These are phyloP conservation scores for Scaeva pyrastri DNA, from an alignment of 2,888 invertebrate species.

Conservation along the genomic window DNA sequence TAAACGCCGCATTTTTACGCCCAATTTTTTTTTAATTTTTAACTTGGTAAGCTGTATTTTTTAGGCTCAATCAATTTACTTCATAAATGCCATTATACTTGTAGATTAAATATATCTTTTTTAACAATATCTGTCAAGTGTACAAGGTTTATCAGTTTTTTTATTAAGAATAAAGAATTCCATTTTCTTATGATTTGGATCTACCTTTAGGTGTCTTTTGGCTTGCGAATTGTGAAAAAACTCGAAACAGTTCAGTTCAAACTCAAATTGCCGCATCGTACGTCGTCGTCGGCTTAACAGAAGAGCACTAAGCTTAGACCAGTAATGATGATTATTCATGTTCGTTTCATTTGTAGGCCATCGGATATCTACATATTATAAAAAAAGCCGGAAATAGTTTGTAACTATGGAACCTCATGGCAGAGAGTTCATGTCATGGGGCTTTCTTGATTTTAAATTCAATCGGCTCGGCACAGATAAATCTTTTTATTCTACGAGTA, in stretches of 20 bases:
- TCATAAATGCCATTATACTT: too few species aligned
- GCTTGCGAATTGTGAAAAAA: slow-evolving; percentile 13
- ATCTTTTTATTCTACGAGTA: slow-evolving; percentile 20
- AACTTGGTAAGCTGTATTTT: too few species aligned
- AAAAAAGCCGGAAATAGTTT: slow-evolving; percentile 35
- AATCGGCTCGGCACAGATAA: slow-evolving; percentile 35
- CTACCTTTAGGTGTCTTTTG: too few species aligned
- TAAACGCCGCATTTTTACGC: too few species aligned
- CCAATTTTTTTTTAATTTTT: too few species aligned
- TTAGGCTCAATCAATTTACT: too few species aligned
- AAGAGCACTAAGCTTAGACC: slow-evolving; percentile 14
- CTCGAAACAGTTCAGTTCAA: slow-evolving; percentile 6
- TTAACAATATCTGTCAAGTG: too few species aligned
- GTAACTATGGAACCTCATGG: slow-evolving; percentile 17
- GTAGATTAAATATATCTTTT: too few species aligned
- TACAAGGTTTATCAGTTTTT: too few species aligned
- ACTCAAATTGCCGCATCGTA: neutral
- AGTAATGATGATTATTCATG: slow-evolving; percentile 52
- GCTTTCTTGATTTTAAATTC: slow-evolving; percentile 20
- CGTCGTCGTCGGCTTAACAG: too few species aligned
- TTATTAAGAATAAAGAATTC: too few species aligned
- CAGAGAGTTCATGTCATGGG: neutral
- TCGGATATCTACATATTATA: neutral
- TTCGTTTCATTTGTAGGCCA: slow-evolving; percentile 56
- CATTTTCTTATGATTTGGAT: too few species aligned